Percentiles rank a stretch among this genome's conserved stretches.
phyloP scores from a whole-genome alignment of 37 sponge, comb jelly and placozoan genomes.

The Chondrilla cf. caribensis region DNA sequence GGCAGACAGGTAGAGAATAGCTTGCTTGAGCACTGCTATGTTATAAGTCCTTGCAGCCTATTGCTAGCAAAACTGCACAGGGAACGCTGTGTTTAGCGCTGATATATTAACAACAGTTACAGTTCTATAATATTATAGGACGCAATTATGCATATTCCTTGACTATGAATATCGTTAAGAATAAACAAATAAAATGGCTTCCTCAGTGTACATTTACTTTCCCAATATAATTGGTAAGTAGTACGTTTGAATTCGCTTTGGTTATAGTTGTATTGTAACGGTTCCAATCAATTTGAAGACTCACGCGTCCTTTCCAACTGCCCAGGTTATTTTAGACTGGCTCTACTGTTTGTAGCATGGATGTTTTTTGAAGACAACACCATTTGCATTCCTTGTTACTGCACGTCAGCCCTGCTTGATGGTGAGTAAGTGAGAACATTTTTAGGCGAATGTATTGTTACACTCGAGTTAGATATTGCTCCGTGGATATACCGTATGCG shows the following conservation, averaged over 20 bases:
- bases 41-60: too few relatives aligned
- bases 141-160: too few relatives aligned
- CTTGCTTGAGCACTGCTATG: too few relatives aligned
- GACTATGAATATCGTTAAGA: too few relatives aligned
- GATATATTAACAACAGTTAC: too few relatives aligned
- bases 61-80: too few relatives aligned
- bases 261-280: neutral
- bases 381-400: constrained; percentile 44
- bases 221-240: constrained; percentile 78
- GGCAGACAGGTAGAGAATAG: too few relatives aligned
- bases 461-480: too few relatives aligned
- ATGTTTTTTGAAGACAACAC: constrained; percentile 32
- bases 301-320: neutral
- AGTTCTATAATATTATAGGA: too few relatives aligned
- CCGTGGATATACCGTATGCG: too few relatives aligned
- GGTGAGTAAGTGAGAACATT: constrained; percentile 28
- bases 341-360: constrained; percentile 45
- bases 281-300: too few relatives aligned
- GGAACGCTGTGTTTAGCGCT: too few relatives aligned
- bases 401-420: constrained; percentile 43
- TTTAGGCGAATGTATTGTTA: neutral
- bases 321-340: constrained; percentile 57
- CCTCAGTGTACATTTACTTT: constrained; percentile 46
- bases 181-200: constrained; percentile 20
- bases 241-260: neutral